Evolutionary conservation across 2,888 invertebrate genomes (phyloP), one percentile per base, ranked within the genome.

Genomic region (Tanytarsus gracilentus): DNA sequence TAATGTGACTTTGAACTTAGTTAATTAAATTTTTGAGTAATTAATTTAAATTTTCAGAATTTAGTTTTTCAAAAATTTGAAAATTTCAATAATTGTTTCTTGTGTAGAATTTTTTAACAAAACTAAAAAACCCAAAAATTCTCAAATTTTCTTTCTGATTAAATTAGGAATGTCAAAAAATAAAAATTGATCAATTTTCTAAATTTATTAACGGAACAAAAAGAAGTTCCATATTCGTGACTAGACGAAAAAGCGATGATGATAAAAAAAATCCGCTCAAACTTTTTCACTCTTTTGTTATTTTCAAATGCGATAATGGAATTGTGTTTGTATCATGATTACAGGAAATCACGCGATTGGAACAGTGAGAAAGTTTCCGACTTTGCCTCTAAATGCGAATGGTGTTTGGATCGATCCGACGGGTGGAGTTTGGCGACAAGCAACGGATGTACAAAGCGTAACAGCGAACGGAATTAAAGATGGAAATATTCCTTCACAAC

Each of bases 291-390:
- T 44, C 44, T 18, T n/a, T 18, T 21, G 18, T 36, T 53, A 21
- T 36, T 53, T 39, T 18, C 33, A 55, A 55, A 33, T 18, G 55
- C 55, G 55, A 55, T 55, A 55, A 55, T 55, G 27, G 23, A 55
- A 44, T 4, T 18, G 1, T 11, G 3, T 23, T 27, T 27, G 33
- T 39, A 39, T n/a, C 25, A 39, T 55, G 30, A 72, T 72, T 71
- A 65, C 66, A 74, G 74, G 74, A 63, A 74, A 74, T 73, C 74
- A 74, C 72, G 72, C 74, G 70, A 74, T 74, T 68, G 73, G 74
- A 65, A 72, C 74, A 65, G 73, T 74, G 66, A 69, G 74, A 68
- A 74, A 74, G 68, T 74, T 74, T 66, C 74, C 74, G 64, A 73
- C 74, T 61, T 66, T 74, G 63, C 74, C 74, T 62, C 67, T 74